Percentiles rank a stretch among this genome's conserved stretches.
phyloP scores from a whole-genome alignment of 2,113 vertebrate species.

The Oryzias curvinotus region DNA sequence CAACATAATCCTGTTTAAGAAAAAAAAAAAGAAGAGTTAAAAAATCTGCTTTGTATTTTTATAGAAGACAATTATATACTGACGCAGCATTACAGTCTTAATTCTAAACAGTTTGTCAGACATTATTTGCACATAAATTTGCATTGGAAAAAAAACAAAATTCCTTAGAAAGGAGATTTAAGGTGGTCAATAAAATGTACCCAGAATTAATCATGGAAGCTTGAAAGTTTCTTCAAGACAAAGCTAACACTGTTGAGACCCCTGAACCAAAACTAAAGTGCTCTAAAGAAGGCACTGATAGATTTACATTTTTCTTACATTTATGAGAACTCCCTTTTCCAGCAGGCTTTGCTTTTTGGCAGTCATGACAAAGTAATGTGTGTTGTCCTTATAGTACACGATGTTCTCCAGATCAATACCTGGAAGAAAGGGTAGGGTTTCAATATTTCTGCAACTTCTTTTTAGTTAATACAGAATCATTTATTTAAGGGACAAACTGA shows the following conservation, averaged over 20 bases:
- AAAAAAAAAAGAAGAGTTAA: not conserved
- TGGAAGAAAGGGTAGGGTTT: conserved; percentile 53
- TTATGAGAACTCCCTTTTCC: conserved; percentile 94
- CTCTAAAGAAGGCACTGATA: not conserved
- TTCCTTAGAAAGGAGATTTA: no score
- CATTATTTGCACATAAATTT: no score
- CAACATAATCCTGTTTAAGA: conserved; percentile 83
- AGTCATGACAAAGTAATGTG: conserved; percentile 99
- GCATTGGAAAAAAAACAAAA: no score
- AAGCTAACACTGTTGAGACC: not conserved
- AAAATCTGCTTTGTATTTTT: not conserved
- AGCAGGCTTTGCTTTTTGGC: conserved; percentile 97
- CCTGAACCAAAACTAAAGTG: not conserved
- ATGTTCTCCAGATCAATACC: conserved; percentile 98
- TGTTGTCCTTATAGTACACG: conserved; percentile 97
- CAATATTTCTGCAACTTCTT: not conserved
- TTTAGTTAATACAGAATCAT: no score
- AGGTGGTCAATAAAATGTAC: no score
- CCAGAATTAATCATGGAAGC: no score
- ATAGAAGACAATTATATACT: no score
- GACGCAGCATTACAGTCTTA: not conserved
- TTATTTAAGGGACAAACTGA: no score
- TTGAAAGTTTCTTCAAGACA: not conserved
- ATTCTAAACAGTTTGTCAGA: no score
- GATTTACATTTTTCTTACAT: conserved; percentile 75